Conservation (phyloP, 2,113 vertebrate species). For the Phylloscopus trochilus region DNA sequence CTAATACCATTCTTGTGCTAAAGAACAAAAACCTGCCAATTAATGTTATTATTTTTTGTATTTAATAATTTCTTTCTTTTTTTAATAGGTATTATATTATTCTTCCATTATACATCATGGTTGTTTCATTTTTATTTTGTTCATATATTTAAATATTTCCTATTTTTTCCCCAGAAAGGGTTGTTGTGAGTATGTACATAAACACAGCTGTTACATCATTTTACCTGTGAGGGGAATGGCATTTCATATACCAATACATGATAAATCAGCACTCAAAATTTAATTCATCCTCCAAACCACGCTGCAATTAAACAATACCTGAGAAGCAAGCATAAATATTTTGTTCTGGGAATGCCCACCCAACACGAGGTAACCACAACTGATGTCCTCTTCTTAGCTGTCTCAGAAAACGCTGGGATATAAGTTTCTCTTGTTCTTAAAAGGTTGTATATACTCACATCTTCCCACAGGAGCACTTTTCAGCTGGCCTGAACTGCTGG, state of each 20-base stretch:
- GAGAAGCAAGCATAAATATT: not conserved
- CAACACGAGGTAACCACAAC: not conserved
- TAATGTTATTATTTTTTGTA: not conserved
- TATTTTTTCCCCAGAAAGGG: not conserved
- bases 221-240: not conserved
- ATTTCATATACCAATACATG: not conserved
- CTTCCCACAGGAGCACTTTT: not conserved
- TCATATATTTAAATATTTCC: not conserved
- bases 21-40: not conserved
- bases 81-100: not conserved
- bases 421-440: not conserved
- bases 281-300: not conserved
- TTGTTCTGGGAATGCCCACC: not conserved
- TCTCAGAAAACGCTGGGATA: not conserved
- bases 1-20: not conserved
- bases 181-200: not conserved
- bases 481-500: not conserved
- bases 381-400: not conserved
- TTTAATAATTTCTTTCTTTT: not conserved
- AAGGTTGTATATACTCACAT: not conserved
- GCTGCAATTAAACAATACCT: not conserved
- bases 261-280: not conserved
- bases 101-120: accelerated
- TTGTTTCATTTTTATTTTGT: not conserved
- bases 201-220: not conserved